Conservation (phyloP, 2,113 vertebrate species). For the Theristicus caerulescens region DNA sequence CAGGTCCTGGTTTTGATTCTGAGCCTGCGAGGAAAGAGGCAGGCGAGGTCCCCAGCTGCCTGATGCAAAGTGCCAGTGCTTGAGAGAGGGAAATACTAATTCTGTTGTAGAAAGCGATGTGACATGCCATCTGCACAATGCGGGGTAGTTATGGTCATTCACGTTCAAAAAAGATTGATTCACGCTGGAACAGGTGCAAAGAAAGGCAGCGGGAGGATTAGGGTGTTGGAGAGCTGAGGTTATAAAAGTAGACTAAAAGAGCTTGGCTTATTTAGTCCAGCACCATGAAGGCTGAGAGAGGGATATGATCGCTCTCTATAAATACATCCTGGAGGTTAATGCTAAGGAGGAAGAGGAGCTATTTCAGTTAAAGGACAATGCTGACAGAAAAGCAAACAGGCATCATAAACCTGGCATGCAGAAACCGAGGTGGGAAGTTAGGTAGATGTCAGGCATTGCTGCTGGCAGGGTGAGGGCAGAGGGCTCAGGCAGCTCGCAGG, state of each 20-base stretch:
- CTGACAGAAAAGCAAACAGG: conserved; percentile 40
- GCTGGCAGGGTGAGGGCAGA: background rate
- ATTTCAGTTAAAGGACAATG: conserved; percentile 64
- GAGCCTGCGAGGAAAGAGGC: background rate
- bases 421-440: background rate
- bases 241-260: conserved; percentile 57
- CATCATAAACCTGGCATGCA: background rate
- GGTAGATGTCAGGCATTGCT: background rate
- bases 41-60: background rate
- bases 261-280: conserved; percentile 50
- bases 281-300: conserved; percentile 40
- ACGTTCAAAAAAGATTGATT: conserved; percentile 53
- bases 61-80: background rate
- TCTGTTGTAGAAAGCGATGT: conserved; percentile 25
- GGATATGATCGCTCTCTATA: conserved; percentile 58
- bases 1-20: background rate
- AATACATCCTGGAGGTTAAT: conserved; percentile 56
- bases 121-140: conserved; percentile 43
- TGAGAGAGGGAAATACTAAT: conserved; percentile 15
- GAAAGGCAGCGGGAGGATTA: conserved; percentile 50
- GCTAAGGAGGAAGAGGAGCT: conserved; percentile 63
- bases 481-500: rapidly evolving
- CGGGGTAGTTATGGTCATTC: conserved; percentile 41
- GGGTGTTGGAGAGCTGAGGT: conserved; percentile 8
- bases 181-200: conserved; percentile 63